A percentile compares a stretch with the other conserved stretches of the same genome.
Evolutionary conservation across 2,888 invertebrate species (phyloP).

Genomic region (Eumerus sabulonum): DNA sequence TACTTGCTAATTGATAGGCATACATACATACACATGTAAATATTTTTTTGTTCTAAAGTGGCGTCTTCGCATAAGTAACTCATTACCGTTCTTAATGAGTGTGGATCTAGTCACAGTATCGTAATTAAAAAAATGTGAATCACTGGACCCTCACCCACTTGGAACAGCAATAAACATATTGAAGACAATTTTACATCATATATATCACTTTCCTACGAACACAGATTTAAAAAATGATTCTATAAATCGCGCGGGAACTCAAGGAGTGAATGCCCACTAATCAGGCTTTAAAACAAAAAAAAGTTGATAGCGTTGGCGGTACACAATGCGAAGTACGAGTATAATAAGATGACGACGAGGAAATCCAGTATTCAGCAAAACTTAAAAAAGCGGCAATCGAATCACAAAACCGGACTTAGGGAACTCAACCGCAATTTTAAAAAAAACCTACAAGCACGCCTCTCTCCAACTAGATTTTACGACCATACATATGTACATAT

Average conservation of each 20-base stretch:
- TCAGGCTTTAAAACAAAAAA: slow-evolving; percentile 48
- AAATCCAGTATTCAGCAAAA: slow-evolving; percentile 38
- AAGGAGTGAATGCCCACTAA: slow-evolving; percentile 54
- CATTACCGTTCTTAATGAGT: slow-evolving; percentile 79
- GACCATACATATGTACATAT: slow-evolving; percentile 39
- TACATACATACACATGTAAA: no score
- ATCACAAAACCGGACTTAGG: slow-evolving; percentile 42
- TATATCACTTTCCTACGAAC: slow-evolving; percentile 40
- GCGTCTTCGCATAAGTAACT: slow-evolving; percentile 25
- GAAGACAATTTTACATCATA: slow-evolving; percentile 11
- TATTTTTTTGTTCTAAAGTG: background rate
- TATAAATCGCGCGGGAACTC: slow-evolving; percentile 50
- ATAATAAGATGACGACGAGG: slow-evolving; percentile 33
- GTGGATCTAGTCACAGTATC: slow-evolving; percentile 80
- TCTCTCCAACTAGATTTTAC: background rate
- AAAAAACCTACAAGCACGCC: background rate
- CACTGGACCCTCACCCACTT: slow-evolving; percentile 80
- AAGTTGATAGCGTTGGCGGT: slow-evolving; percentile 57
- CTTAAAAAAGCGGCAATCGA: slow-evolving; percentile 32
- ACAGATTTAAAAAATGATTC: slow-evolving; percentile 25
- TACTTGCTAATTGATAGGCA: background rate
- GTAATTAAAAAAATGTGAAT: slow-evolving; percentile 77
- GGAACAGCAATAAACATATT: slow-evolving; percentile 75
- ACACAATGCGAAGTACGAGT: slow-evolving; percentile 6
- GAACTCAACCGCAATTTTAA: slow-evolving; percentile 25